Evolutionary conservation across 2,888 invertebrate genomes (phyloP).

Genomic region (Tetragonula carbonaria): DNA sequence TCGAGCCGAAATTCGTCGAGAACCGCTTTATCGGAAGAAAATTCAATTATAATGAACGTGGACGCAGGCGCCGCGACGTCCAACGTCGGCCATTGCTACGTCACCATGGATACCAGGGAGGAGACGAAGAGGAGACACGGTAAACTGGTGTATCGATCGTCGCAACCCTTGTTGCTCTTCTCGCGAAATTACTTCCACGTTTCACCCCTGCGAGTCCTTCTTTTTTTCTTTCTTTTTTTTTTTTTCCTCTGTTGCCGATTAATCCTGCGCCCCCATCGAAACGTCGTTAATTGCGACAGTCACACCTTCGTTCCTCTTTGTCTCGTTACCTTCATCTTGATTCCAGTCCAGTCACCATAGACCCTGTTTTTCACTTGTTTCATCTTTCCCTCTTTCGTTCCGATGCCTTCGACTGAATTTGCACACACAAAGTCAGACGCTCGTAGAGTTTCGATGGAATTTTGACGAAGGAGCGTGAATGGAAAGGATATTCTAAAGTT

Average conservation of each 20-base stretch:
- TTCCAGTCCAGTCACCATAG: neutral
- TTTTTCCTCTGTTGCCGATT: constrained; percentile 39
- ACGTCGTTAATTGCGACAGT: neutral
- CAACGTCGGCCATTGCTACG: constrained; percentile 77
- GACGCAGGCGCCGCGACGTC: constrained; percentile 76
- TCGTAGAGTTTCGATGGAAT: too few species aligned
- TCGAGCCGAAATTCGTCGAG: constrained; percentile 53
- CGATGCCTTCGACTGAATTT: too few species aligned
- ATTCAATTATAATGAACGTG: constrained; percentile 66
- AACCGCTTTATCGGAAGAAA: constrained; percentile 51
- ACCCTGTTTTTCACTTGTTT: neutral
- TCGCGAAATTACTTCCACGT: constrained; percentile 41
- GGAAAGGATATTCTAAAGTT: too few species aligned
- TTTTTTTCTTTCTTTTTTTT: constrained; percentile 28
- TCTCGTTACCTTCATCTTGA: neutral
- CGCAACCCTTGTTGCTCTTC: constrained; percentile 21
- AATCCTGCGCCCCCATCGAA: constrained; percentile 4
- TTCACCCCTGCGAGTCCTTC: constrained; percentile 8
- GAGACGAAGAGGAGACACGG: constrained; percentile 72
- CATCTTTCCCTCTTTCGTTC: too few species aligned
- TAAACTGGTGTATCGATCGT: constrained; percentile 73
- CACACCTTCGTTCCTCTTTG: neutral
- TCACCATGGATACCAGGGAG: constrained; percentile 80
- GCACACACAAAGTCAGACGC: too few species aligned
- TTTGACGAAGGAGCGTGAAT: too few species aligned